Conservation (phyloP, 2,113 vertebrate species). For the Machaerirhynchus nigripectus region DNA sequence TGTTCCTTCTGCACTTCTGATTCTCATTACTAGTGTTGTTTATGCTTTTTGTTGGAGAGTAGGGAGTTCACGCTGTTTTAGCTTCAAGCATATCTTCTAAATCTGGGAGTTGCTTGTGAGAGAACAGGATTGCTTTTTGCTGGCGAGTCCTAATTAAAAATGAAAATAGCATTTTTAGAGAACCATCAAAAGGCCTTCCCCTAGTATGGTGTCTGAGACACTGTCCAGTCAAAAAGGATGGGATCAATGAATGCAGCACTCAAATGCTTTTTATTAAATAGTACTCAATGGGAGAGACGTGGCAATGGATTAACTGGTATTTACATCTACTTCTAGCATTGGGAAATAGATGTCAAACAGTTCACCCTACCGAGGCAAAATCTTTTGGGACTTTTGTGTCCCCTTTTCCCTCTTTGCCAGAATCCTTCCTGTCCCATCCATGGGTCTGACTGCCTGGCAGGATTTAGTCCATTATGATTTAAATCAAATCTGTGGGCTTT, state of each 20-base stretch:
- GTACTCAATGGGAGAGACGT: neutral
- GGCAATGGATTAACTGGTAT: neutral
- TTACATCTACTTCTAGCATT: neutral
- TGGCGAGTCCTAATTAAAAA: slow-evolving; percentile 26
- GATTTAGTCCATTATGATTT: slow-evolving; percentile 16
- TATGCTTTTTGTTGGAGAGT: neutral
- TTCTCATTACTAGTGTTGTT: neutral
- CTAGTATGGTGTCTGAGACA: neutral
- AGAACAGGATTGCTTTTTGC: slow-evolving; percentile 35
- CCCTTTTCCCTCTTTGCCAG: neutral
- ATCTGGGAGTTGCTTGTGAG: neutral
- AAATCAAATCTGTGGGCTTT: slow-evolving; percentile 39
- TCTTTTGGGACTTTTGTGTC: neutral
- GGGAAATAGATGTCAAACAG: neutral
- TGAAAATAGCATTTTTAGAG: neutral
- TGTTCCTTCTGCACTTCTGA: neutral
- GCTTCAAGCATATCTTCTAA: neutral
- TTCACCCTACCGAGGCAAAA: neutral
- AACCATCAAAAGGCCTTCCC: neutral
- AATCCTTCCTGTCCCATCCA: neutral
- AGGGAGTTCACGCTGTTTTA: neutral
- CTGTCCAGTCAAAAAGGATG: neutral
- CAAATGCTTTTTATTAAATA: neutral
- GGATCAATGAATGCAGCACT: neutral
- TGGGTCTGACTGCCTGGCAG: neutral